Evolutionary conservation across 2,888 invertebrate genomes (phyloP).

Genomic region (Watsonalla binaria): DNA sequence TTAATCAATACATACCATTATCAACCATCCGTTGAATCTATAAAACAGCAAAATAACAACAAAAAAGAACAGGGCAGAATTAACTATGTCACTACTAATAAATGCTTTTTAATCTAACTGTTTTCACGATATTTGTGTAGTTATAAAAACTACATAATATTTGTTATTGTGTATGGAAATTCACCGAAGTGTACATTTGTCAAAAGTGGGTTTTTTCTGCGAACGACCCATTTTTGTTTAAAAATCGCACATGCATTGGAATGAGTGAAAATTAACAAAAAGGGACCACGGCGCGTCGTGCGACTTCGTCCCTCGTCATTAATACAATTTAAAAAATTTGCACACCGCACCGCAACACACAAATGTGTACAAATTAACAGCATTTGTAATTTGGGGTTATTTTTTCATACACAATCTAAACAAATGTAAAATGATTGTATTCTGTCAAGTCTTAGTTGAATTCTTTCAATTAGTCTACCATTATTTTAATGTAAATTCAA

Average conservation of each 20-base stretch:
- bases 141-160: no score
- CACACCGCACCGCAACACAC: conserved; percentile 7
- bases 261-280: background rate
- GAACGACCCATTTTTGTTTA: no score
- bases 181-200: no score
- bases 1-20: no score
- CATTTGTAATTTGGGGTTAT: conserved; percentile 39
- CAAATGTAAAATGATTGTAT: conserved; percentile 35
- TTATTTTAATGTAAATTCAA: conserved; percentile 11
- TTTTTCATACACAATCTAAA: conserved; percentile 61
- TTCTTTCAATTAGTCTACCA: conserved; percentile 15
- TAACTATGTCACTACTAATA: no score
- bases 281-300: background rate
- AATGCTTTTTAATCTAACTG: no score
- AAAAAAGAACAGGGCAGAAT: no score
- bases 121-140: no score
- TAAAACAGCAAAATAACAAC: no score
- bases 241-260: background rate
- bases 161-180: no score
- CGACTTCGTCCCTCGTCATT: background rate
- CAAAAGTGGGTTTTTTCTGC: no score
- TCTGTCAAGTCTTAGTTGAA: conserved; percentile 21
- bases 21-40: no score
- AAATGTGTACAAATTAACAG: conserved; percentile 24
- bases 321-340: conserved; percentile 2